Base-by-base conservation (phyloP, 1,140 invertebrate genomes). In the Manduca sexta region DNA sequence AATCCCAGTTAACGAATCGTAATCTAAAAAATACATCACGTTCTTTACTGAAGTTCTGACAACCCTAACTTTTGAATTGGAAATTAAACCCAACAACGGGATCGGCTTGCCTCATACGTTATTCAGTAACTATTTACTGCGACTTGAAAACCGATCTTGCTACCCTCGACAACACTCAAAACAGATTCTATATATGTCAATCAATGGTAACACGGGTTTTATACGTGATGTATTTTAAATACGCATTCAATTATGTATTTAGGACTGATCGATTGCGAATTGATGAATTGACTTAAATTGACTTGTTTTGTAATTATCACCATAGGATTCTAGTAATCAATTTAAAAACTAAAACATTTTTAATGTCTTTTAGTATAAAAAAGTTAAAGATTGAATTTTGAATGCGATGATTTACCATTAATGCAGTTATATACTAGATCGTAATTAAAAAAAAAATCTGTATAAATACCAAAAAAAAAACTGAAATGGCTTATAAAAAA, bases 101-200 rank as follows among this genome's bases (percentile, higher is more conserved):
- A 49, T 45, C 17, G 37, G 51, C 26, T 35, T 26, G 30, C 33
- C 54, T 60, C 55, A 65, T 61, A 56, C 58, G 47, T 65, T 61
- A 61, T 61, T 65, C 52, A 65, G 33, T 33, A 44, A 43, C 50
- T 56, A 64, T 61, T 58, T 61, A 65, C 53, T 59, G 50, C 42
- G 43, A 61, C 52, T 52, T 38, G 47, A 55, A 50, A 60, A 54
- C 46, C 35, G 52, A 61, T 61, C 50, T 54, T 56, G 38, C 45
- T 48, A 35, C 41, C 30, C 30, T 46, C 37, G 26, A 45, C 21
- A 26, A 8, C 21, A 26, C 4, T 26, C 4, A 26, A 26, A 26
- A 7, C 21, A 2, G 8, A 33, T 30, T 46, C 48, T 47, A 40
- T 49, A 44, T 18, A 34, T 55, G 42, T 56, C 52, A 55, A 60